Evolutionary conservation across 2,113 vertebrate genomes (phyloP).

Genomic region (Callopanchax toddi): DNA sequence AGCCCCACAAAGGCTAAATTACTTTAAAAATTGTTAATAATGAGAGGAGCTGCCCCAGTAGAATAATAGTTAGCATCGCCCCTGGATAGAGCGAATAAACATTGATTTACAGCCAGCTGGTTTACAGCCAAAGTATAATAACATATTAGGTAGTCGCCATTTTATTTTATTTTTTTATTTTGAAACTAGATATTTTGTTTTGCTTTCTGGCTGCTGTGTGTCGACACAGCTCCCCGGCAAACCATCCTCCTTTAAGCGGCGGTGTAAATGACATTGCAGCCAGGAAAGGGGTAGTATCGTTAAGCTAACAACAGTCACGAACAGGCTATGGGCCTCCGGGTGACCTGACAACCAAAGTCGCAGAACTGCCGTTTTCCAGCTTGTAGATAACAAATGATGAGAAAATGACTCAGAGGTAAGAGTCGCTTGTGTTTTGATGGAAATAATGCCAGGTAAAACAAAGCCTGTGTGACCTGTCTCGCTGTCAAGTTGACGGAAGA

Average conservation of each 20-base stretch:
- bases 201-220: slow-evolving; percentile 24
- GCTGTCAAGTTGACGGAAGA: slow-evolving; percentile 28
- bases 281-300: slow-evolving; percentile 14
- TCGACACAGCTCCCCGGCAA: slow-evolving; percentile 3
- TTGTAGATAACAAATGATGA: slow-evolving; percentile 11
- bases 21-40: background rate
- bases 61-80: background rate
- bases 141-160: slow-evolving; percentile 69
- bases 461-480: background rate
- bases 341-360: slow-evolving; percentile 49
- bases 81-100: slow-evolving; percentile 8
- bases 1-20: too few species aligned
- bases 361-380: slow-evolving; percentile 6
- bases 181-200: slow-evolving; percentile 8
- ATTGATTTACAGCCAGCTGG: slow-evolving; percentile 24
- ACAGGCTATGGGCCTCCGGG: slow-evolving; percentile 51
- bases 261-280: slow-evolving; percentile 56
- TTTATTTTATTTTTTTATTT: slow-evolving; percentile 46
- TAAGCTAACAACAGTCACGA: slow-evolving; percentile 44
- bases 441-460: background rate
- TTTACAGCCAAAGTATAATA: slow-evolving; percentile 49
- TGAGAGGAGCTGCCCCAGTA: background rate
- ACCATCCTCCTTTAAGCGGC: slow-evolving; percentile 18
- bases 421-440: background rate
- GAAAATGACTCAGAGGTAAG: slow-evolving; percentile 53